Base-by-base conservation (phyloP, 1,140 invertebrate species). In the Lysiphlebus fabarum region DNA sequence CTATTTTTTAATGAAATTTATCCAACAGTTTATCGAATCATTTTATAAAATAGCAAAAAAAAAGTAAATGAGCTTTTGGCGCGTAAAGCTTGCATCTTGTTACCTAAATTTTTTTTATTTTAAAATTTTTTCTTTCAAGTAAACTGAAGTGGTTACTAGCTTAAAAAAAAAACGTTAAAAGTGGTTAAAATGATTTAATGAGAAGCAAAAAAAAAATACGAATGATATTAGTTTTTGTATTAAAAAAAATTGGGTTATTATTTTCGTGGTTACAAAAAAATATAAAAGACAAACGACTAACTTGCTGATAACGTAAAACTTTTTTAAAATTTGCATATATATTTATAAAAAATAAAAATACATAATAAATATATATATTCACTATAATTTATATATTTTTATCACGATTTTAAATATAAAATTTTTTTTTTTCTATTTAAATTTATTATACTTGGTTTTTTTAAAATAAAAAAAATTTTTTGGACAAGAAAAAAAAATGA, bases 301-400 rank as follows among this genome's bases (percentile, higher is more conserved):
- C 33, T 14, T 26, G 26, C 42, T 45, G 43, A 56, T 56, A 56
- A 47, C 43, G 45, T 34, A 56, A 56, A 56, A 56, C 42, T 47
- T 56, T 56, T 41, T 56, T 45, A 11, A 1, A 1, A 26, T 26
- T 4, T 26, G 17, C 17, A 26, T 26, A 26, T n/a, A n/a, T 26
- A 2, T 26, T 26, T 26, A 26, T 26, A 26, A 26, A 26, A 26
- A 26, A 1, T 2, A 26, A 26, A 26, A 26, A 26, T 26, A 26
- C 17, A 26, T 26, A 26, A 26, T 26, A 26, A n/a, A n/a, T n/a
- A 26, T 26, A 26, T n/a, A 26, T 26, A 26, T 26, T 2, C 17
- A n/a, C 17, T 26, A 26, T 26, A 26, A 26, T 26, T 26, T 26
- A 26, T 26, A 26, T 26, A 26, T 26, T 26, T 26, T 26, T 26